Evolutionary conservation across 2,888 invertebrate species (phyloP).

Genomic region (Watsonalla binaria): DNA sequence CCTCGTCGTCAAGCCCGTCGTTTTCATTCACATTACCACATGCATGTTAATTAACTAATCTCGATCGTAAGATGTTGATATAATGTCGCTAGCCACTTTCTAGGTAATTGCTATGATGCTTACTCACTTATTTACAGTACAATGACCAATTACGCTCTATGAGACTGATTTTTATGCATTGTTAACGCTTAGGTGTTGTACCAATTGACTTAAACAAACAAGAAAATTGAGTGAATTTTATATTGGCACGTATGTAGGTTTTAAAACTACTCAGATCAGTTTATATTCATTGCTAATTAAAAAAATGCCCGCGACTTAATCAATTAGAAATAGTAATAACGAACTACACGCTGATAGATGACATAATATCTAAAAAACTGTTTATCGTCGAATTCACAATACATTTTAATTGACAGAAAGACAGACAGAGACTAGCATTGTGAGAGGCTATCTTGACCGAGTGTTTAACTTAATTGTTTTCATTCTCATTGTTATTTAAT

Average conservation of each 20-base stretch:
- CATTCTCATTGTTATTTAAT: background rate
- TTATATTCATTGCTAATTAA: too few relatives aligned
- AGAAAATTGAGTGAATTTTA: too few relatives aligned
- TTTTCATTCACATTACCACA: slow-evolving; percentile 30
- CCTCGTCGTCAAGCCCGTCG: slow-evolving; percentile 32
- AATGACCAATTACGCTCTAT: background rate
- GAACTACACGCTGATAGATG: too few relatives aligned
- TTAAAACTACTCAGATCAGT: too few relatives aligned
- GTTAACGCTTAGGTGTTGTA: background rate
- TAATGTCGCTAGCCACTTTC: background rate
- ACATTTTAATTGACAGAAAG: too few relatives aligned
- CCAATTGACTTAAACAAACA: too few relatives aligned
- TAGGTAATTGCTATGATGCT: background rate
- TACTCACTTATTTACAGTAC: background rate
- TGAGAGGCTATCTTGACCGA: background rate
- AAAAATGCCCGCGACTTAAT: too few relatives aligned
- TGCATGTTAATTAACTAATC: slow-evolving; percentile 21
- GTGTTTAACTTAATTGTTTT: background rate
- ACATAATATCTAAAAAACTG: too few relatives aligned
- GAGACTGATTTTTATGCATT: background rate
- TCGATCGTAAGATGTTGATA: background rate
- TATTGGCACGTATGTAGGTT: too few relatives aligned
- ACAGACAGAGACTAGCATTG: too few relatives aligned
- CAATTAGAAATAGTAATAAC: too few relatives aligned
- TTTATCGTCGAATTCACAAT: too few relatives aligned